phyloP scores from a whole-genome alignment of 92 coral and sea anemone genomes.

The Siderastrea siderea region DNA sequence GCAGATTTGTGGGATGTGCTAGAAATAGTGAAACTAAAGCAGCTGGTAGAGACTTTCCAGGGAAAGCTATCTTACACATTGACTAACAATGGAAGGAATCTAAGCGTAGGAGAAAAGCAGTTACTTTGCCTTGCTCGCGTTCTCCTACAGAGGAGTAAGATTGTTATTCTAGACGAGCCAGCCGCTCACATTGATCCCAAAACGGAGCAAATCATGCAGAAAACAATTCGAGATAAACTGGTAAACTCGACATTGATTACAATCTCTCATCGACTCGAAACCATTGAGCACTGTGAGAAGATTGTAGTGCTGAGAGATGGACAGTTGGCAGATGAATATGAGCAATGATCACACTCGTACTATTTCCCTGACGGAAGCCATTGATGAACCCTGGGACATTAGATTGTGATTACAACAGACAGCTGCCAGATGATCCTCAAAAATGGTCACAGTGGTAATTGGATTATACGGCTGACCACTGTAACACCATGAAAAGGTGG shows the following conservation, averaged over 20 bases:
- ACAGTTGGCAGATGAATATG: background rate
- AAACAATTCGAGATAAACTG: slow-evolving; percentile 51
- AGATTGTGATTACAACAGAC: too few relatives aligned
- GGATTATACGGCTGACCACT: too few relatives aligned
- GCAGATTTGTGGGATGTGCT: slow-evolving; percentile 35
- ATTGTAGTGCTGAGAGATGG: slow-evolving; percentile 34
- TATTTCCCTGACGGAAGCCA: background rate
- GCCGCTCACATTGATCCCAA: slow-evolving; percentile 50
- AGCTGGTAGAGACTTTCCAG: slow-evolving; percentile 15
- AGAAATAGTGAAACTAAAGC: slow-evolving; percentile 34
- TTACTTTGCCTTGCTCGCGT: slow-evolving; percentile 51
- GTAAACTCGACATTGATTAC: slow-evolving; percentile 35
- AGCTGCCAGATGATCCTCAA: too few relatives aligned
- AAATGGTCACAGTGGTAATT: too few relatives aligned
- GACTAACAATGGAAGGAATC: slow-evolving; percentile 29
- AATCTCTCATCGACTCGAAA: slow-evolving; percentile 27
- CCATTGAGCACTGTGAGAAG: slow-evolving; percentile 48
- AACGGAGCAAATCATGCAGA: slow-evolving; percentile 49
- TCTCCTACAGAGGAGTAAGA: slow-evolving; percentile 15
- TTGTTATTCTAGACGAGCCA: slow-evolving; percentile 46
- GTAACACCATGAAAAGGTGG: too few relatives aligned
- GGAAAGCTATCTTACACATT: slow-evolving; percentile 26
- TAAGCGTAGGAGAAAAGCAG: slow-evolving; percentile 49
- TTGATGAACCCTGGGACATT: background rate
- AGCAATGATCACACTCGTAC: background rate